phyloP scores from a whole-genome alignment of 2,888 invertebrate genomes.

The Idaea aversata region DNA sequence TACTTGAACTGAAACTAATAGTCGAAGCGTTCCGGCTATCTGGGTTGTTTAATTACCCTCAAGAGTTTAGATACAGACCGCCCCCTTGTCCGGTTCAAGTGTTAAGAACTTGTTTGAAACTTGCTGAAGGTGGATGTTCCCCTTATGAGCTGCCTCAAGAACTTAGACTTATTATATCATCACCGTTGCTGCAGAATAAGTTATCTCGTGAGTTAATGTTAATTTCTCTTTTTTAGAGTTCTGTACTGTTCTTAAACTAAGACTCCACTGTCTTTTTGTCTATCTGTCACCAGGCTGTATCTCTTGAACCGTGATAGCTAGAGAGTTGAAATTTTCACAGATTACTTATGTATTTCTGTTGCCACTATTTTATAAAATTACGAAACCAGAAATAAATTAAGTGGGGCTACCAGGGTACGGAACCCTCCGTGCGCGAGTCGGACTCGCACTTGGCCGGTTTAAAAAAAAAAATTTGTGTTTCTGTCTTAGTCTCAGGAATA shows the following conservation, averaged over 20 bases:
- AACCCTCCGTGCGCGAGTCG: too few relatives aligned
- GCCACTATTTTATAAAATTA: too few relatives aligned
- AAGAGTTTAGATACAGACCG: conserved; percentile 56
- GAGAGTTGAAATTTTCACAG: too few relatives aligned
- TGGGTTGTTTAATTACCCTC: conserved; percentile 73
- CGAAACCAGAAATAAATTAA: too few relatives aligned
- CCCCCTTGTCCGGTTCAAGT: conserved; percentile 77
- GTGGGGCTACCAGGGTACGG: too few relatives aligned
- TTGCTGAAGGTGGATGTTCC: conserved; percentile 82
- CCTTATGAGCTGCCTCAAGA: conserved; percentile 84
- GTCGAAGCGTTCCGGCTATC: conserved; percentile 82
- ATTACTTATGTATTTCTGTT: too few relatives aligned
- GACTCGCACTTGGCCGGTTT: too few relatives aligned
- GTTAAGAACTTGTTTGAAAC: conserved; percentile 80
- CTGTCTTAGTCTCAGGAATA: conserved; percentile 58
- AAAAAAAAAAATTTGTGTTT: too few relatives aligned
- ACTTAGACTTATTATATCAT: conserved; percentile 80
- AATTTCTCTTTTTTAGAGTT: background rate
- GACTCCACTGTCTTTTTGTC: too few relatives aligned
- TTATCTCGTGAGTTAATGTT: conserved; percentile 51
- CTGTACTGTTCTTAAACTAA: too few relatives aligned
- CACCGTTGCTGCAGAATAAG: conserved; percentile 59
- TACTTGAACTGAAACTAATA: conserved; percentile 80
- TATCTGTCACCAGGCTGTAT: too few relatives aligned
- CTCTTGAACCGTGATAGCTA: too few relatives aligned